These are phyloP conservation scores for Sipha flava DNA, from an alignment of 1,140 invertebrate genomes.

Conservation along the genomic window DNA sequence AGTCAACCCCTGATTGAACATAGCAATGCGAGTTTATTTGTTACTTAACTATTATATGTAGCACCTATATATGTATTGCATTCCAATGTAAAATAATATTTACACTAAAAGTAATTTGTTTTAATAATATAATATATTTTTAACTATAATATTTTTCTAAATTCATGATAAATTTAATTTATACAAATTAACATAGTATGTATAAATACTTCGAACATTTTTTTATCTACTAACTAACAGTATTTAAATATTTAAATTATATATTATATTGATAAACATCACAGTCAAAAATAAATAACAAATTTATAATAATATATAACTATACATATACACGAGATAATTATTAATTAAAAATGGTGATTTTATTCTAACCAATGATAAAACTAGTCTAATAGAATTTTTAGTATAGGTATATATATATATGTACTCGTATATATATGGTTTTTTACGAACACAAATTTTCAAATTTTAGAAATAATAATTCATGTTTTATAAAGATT, in stretches of 20 bases:
- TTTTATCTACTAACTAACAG: slow-evolving; percentile 1
- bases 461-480: neutral
- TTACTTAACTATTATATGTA: no score
- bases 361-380: neutral
- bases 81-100: neutral
- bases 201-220: neutral
- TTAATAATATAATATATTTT: neutral
- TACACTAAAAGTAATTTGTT: neutral
- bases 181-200: neutral
- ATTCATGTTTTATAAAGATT: neutral
- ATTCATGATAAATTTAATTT: neutral
- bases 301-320: slow-evolving; percentile 10
- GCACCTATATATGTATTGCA: no score
- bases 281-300: slow-evolving; percentile 30
- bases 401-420: neutral
- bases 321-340: slow-evolving; percentile 4
- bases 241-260: neutral
- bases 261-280: slow-evolving; percentile 6
- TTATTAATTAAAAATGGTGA: neutral
- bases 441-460: slow-evolving; percentile 19
- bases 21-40: no score
- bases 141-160: neutral
- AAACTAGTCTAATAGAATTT: neutral
- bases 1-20: no score
- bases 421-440: neutral